Conservation (phyloP, 2,888 invertebrate genomes). For the Apamea sordens region DNA sequence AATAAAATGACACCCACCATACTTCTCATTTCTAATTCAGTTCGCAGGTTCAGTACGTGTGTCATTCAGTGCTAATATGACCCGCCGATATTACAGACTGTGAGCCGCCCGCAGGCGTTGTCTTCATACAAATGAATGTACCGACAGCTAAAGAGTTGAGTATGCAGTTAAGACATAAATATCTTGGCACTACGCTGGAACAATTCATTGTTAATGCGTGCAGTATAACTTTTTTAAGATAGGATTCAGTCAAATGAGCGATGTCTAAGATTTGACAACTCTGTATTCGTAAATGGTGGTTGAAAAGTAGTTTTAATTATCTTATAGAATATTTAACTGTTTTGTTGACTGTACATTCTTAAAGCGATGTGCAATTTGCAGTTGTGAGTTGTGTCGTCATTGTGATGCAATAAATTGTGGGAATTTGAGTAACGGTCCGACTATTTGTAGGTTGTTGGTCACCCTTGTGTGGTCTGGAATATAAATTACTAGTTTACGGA, state of each 20-base stretch:
- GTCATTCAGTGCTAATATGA: conserved; percentile 82
- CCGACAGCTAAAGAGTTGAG: conserved; percentile 15
- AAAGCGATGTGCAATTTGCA: conserved; percentile 66
- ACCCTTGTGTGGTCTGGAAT: conserved; percentile 50
- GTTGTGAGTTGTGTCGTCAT: conserved; percentile 72
- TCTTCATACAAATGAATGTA: conserved; percentile 84
- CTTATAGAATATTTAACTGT: background rate
- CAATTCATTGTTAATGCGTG: background rate
- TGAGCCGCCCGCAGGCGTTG: conserved; percentile 75
- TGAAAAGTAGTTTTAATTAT: background rate
- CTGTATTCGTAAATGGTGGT: background rate
- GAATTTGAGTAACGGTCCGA: conserved; percentile 58
- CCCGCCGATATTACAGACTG: conserved; percentile 81
- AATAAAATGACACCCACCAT: conserved; percentile 54
- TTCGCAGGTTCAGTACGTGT: conserved; percentile 76
- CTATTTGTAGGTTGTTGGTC: conserved; percentile 50
- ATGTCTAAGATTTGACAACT: background rate
- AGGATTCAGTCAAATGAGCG: background rate
- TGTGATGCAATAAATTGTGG: conserved; percentile 64
- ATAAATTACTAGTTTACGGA: conserved; percentile 25
- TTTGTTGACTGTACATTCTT: conserved; percentile 66
- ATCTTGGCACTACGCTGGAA: background rate
- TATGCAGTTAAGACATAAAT: conserved; percentile 14
- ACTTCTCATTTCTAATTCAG: conserved; percentile 78
- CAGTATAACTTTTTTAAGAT: background rate